These are phyloP conservation scores for Callaeas wilsoni DNA, from an alignment of 2,113 vertebrate species.

Conservation along the genomic window DNA sequence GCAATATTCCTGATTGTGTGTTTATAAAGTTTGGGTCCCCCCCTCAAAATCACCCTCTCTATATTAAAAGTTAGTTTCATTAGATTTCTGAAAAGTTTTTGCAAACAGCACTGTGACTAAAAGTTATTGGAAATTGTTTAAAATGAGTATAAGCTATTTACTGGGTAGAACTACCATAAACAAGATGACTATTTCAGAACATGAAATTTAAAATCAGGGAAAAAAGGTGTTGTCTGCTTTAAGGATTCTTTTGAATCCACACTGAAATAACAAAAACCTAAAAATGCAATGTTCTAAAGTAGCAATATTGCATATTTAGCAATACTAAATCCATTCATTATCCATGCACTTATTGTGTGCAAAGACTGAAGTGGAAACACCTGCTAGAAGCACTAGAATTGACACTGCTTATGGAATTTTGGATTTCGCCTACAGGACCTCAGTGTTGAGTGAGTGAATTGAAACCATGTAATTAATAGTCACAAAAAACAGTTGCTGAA, in stretches of 20 bases:
- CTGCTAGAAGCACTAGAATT: neutral
- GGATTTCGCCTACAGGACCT: neutral
- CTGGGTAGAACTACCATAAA: neutral
- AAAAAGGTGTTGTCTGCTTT: neutral
- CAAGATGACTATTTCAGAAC: neutral
- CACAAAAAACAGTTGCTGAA: neutral
- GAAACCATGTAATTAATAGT: neutral
- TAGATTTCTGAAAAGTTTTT: neutral
- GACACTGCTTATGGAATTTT: neutral
- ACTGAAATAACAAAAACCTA: neutral
- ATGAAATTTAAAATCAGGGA: neutral
- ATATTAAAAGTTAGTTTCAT: neutral
- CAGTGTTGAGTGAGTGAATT: neutral
- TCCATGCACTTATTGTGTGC: neutral
- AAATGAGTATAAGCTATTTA: neutral
- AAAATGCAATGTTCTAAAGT: neutral
- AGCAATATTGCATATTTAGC: neutral
- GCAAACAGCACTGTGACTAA: neutral
- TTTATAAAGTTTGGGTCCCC: neutral
- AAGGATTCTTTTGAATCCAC: neutral
- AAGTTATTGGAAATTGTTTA: neutral
- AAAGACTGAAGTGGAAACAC: neutral
- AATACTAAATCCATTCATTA: neutral
- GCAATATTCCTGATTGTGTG: neutral
- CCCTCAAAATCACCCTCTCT: neutral